phyloP scores from a whole-genome alignment of 30 jellyfish, hydroid and myxozoan species.

The Aurelia aurita region DNA sequence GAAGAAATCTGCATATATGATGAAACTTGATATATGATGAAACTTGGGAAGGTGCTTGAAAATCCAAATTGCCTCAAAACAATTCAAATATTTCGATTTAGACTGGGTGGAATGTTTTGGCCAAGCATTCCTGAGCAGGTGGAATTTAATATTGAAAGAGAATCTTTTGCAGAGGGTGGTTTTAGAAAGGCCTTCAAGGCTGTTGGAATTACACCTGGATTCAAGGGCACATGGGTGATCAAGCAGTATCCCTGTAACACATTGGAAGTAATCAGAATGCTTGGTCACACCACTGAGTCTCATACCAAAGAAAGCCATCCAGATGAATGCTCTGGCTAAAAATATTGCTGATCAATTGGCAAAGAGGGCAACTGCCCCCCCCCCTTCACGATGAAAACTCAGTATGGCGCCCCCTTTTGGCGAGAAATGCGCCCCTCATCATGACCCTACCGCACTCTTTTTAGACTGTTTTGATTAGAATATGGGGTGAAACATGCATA shows the following conservation, averaged over 20 bases:
- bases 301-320: constrained; percentile 42
- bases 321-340: constrained; percentile 60
- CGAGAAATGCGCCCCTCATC: too few relatives aligned
- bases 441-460: too few relatives aligned
- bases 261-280: constrained; percentile 3
- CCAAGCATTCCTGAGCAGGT: constrained; percentile 33
- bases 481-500: too few relatives aligned
- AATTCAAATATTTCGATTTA: constrained; percentile 15
- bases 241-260: constrained; percentile 29
- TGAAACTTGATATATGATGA: too few relatives aligned
- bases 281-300: constrained; percentile 21
- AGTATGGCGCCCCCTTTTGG: too few relatives aligned
- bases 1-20: too few relatives aligned
- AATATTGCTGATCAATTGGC: constrained; percentile 25
- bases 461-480: too few relatives aligned
- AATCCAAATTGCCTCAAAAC: constrained; percentile 16
- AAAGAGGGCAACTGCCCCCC: constrained; percentile 16
- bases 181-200: constrained; percentile 66
- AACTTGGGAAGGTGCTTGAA: constrained; percentile 45
- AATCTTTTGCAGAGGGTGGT: too few relatives aligned
- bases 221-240: constrained; percentile 24
- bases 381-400: too few relatives aligned
- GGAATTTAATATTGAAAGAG: constrained; percentile 46
- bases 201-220: constrained; percentile 19
- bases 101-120: constrained; percentile 42